A percentile compares a stretch with the other conserved stretches of the same genome.
These are phyloP conservation scores for Drosophila austrosaltans DNA, from an alignment of 2,888 invertebrate species.

Conservation along the genomic window DNA sequence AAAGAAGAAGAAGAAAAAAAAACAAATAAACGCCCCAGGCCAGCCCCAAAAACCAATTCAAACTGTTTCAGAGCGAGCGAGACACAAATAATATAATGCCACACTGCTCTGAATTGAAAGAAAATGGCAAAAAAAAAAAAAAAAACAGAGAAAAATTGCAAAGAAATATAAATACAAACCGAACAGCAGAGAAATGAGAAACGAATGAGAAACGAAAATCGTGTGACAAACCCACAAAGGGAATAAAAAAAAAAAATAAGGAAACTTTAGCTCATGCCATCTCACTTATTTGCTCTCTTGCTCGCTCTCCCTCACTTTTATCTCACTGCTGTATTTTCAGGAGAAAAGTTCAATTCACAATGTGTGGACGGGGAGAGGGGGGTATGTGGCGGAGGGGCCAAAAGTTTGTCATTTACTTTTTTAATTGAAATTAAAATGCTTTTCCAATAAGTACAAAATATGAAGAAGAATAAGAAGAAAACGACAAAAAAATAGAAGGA, in stretches of 20 bases:
- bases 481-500: conserved; percentile 19
- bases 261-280: conserved; percentile 14
- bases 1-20: conserved; percentile 27
- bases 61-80: conserved; percentile 16
- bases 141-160: conserved; percentile 43
- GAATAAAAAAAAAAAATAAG: conserved; percentile 32
- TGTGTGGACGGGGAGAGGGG: not conserved
- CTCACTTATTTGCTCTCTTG: conserved; percentile 50
- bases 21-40: conserved; percentile 62
- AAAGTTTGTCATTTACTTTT: conserved; percentile 78
- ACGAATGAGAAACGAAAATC: conserved; percentile 66
- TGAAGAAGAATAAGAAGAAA: conserved; percentile 47
- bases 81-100: conserved; percentile 38
- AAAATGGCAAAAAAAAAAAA: conserved; percentile 60
- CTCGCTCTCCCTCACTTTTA: conserved; percentile 32
- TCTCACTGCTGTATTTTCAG: not conserved
- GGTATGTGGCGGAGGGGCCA: not conserved
- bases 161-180: conserved; percentile 44
- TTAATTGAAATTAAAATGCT: conserved; percentile 80
- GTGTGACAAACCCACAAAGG: conserved; percentile 76
- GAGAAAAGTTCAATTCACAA: conserved; percentile 55
- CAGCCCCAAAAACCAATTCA: conserved; percentile 53
- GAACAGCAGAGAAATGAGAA: conserved; percentile 45
- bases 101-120: conserved; percentile 69
- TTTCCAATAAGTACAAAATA: conserved; percentile 69